Percentiles rank a stretch among this genome's conserved stretches.
phyloP scores from a whole-genome alignment of 2,888 invertebrate species.

The Cylindroiulus punctatus region DNA sequence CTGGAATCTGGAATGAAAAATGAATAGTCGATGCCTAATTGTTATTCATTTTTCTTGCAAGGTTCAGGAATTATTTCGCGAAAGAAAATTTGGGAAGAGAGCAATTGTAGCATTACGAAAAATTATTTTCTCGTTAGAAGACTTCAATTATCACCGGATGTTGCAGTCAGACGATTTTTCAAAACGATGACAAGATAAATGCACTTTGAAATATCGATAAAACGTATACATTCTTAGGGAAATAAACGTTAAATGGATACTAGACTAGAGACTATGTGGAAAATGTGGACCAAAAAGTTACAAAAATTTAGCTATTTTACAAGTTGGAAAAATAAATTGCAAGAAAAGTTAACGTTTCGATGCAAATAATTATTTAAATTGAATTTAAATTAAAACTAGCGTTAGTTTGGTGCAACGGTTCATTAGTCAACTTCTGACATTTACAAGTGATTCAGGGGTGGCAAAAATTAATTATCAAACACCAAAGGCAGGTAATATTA shows the following conservation, averaged over 20 bases:
- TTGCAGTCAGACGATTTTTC: constrained; percentile 49
- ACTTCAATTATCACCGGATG: constrained; percentile 47
- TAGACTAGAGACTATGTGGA: no score
- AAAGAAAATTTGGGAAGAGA: background rate
- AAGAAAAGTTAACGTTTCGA: no score
- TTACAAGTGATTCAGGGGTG: background rate
- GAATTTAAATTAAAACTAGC: no score
- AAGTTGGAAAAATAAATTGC: no score
- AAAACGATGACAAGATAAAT: constrained; percentile 7
- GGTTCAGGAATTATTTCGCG: background rate
- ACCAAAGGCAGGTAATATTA: background rate
- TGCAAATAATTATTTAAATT: no score
- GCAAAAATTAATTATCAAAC: background rate
- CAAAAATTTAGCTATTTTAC: no score
- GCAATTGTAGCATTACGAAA: constrained; percentile 20
- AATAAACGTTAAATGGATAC: background rate
- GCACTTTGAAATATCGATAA: constrained; percentile 22
- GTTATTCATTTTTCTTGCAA: constrained; percentile 3
- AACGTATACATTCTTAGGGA: background rate
- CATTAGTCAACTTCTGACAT: background rate
- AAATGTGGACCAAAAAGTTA: no score
- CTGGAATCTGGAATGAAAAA: background rate
- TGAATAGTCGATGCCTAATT: constrained; percentile 23
- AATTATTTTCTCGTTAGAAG: constrained; percentile 48
- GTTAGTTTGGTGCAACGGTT: no score